Evolutionary conservation across 2,113 vertebrate species (phyloP), one percentile per base, ranked within the genome.

Genomic region (Aptenodytes forsteri): DNA sequence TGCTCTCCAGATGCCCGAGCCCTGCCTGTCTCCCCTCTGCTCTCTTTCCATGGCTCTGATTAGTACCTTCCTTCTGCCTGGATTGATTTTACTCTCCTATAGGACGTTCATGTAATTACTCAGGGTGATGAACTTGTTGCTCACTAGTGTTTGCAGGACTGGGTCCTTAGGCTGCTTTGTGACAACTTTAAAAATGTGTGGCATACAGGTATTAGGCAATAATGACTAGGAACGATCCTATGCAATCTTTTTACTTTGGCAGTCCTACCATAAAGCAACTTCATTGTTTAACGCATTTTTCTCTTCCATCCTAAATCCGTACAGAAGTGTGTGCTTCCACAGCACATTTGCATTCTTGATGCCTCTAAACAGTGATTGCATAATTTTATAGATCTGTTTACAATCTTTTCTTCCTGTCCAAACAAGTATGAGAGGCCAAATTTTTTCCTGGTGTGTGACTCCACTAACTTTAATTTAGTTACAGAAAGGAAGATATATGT

Each of bases 301-400:
- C 36, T 69, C 36, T 84, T 78, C 69, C 34, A 19, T 64, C 69
- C 77, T 80, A 90, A 87, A 66, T 50, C 78, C 10, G 1, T 50
- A 69, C 54, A 95, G 89, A 91, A 66, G 5, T 5, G 15, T 56
- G n/a, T 50, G 29, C 42, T 91, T 95, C 91, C 64, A 59, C 25
- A 36, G 32, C 83, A 72, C 79, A 92, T 95, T 97, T 96, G 83
- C 92, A 89, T 95, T 96, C 83, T 64, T 61, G 50, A 20, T 76
- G 71, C 54, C 78, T 93, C 44, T 54, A 26, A 87, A 87, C 46
- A 49, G 85, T 54, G 77, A 87, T 32, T 95, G 96, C 86, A 34
- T 66, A 91, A 79, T 91, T 91, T 94, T 93, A 89, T 77, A 72
- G 88, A 87, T 64, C 70, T 81, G 86, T 78, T 93, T 95, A 97